Evolutionary conservation across 2,888 invertebrate species (phyloP).

Genomic region (Agapostemon virescens): DNA sequence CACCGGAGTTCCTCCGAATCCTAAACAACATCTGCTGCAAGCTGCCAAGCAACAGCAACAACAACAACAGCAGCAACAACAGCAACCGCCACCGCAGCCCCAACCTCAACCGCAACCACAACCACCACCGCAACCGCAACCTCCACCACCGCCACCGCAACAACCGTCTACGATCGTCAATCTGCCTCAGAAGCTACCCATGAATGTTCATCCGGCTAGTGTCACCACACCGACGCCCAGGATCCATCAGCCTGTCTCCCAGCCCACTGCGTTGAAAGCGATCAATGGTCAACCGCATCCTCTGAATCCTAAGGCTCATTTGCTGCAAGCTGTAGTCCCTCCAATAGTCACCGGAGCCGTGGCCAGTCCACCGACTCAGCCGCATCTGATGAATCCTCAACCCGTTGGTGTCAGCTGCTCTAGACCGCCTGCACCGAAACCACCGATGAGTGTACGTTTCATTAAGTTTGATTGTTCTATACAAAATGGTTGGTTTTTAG

Average conservation of each 20-base stretch:
- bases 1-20: conserved; percentile 77
- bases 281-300: conserved; percentile 78
- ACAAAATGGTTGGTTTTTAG: not conserved
- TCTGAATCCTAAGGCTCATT: conserved; percentile 79
- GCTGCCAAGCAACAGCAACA: conserved; percentile 77
- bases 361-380: conserved; percentile 83
- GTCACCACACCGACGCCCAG: conserved; percentile 70
- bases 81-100: conserved; percentile 47
- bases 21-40: conserved; percentile 80
- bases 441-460: conserved; percentile 62
- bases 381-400: conserved; percentile 80
- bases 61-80: not conserved
- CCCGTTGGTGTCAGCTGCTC: conserved; percentile 78
- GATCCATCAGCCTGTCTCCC: conserved; percentile 72
- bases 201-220: conserved; percentile 71
- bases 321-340: conserved; percentile 80
- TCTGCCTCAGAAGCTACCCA: conserved; percentile 74
- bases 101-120: not conserved
- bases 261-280: conserved; percentile 72
- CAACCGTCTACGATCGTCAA: conserved; percentile 75
- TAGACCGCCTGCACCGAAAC: conserved; percentile 72
- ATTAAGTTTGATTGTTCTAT: not conserved
- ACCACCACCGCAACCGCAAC: not conserved
- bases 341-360: conserved; percentile 82
- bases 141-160: not conserved